These are phyloP conservation scores for Patiria pectinifera DNA, from an alignment of 53 echinoderm and acorn worm genomes.

Conservation along the genomic window DNA sequence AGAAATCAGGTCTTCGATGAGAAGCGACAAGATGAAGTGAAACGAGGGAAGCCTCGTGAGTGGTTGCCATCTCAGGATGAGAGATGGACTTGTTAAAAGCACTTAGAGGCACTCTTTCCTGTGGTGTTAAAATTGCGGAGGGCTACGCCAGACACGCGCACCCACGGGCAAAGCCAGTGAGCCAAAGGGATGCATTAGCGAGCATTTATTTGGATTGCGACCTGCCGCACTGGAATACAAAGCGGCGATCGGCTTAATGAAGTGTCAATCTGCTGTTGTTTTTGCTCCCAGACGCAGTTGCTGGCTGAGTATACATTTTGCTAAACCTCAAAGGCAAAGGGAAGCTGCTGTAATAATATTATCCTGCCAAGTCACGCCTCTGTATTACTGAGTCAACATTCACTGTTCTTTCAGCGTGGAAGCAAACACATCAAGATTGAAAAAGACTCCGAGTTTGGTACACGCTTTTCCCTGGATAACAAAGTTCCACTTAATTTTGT, in stretches of 20 bases:
- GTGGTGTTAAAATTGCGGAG: background rate
- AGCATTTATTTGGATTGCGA: constrained; percentile 15
- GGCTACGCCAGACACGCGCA: background rate
- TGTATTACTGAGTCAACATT: background rate
- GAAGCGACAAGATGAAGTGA: background rate
- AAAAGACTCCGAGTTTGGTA: no score
- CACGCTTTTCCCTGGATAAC: no score
- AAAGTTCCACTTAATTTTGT: no score
- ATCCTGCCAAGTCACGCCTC: background rate
- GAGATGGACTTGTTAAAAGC: constrained; percentile 22
- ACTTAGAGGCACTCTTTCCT: constrained; percentile 14
- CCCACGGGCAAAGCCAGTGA: background rate
- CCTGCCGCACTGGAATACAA: background rate
- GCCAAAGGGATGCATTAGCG: background rate
- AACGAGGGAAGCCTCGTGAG: background rate
- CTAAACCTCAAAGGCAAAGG: background rate
- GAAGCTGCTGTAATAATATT: background rate
- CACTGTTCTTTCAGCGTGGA: background rate
- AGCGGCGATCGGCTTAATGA: background rate
- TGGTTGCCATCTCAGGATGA: background rate
- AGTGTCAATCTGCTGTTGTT: constrained; percentile 3
- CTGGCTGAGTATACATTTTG: background rate
- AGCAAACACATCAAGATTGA: background rate
- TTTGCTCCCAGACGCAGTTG: background rate
- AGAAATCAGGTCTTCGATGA: background rate